phyloP scores from a whole-genome alignment of 1,140 invertebrate species.

The Conus betulinus region DNA sequence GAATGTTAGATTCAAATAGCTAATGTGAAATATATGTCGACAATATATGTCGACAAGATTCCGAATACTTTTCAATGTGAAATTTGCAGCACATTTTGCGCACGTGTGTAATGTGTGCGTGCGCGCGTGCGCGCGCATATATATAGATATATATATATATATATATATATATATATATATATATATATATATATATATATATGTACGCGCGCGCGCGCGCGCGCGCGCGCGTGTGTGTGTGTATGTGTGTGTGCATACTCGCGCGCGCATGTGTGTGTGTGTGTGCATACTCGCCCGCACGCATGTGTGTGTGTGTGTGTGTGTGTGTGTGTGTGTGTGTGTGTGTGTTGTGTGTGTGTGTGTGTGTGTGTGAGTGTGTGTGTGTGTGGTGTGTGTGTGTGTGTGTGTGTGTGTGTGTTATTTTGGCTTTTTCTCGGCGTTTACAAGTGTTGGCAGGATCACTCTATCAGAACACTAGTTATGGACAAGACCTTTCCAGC shows the following conservation, averaged over 20 bases:
- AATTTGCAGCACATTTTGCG: neutral
- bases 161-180: slow-evolving; percentile 2
- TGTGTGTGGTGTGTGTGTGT: neutral
- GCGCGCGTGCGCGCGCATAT: neutral
- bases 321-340: slow-evolving; percentile 22
- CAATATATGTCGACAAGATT: no score
- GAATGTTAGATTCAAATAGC: no score
- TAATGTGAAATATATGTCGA: no score
- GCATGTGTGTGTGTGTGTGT: slow-evolving; percentile 21
- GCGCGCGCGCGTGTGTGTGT: slow-evolving; percentile 20
- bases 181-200: slow-evolving; percentile 4
- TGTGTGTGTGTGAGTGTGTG: neutral
- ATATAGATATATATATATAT: slow-evolving; percentile 5
- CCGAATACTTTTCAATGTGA: no score
- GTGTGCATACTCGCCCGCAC: neutral
- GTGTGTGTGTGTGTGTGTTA: neutral
- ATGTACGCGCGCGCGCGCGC: slow-evolving; percentile 17
- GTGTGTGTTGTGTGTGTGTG: neutral
- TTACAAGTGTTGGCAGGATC: neutral
- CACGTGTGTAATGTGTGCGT: neutral
- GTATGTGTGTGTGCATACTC: slow-evolving; percentile 24
- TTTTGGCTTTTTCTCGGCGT: no score
- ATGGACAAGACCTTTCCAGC: neutral
- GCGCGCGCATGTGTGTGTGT: slow-evolving; percentile 20
- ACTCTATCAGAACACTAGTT: neutral